Evolutionary conservation across 2,113 vertebrate genomes (phyloP).

Genomic region (Psettodes erumei): DNA sequence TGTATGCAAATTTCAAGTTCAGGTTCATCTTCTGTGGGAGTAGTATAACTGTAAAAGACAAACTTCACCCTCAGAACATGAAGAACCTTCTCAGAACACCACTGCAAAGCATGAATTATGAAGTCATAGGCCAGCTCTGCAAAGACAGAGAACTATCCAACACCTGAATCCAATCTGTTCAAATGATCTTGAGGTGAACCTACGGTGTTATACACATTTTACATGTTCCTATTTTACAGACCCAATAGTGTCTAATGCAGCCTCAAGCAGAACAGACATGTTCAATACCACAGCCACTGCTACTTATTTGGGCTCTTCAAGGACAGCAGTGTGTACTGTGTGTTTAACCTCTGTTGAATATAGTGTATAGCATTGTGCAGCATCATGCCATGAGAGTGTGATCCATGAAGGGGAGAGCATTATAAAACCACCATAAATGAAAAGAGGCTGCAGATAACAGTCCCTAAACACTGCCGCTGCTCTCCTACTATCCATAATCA

Average conservation of each 20-base stretch:
- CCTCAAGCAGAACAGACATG: constrained; percentile 25
- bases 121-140: neutral
- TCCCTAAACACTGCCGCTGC: constrained; percentile 58
- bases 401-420: constrained; percentile 72
- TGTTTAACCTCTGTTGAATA: constrained; percentile 67
- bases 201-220: neutral
- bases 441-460: constrained; percentile 65
- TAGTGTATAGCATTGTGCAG: constrained; percentile 61
- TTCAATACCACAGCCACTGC: constrained; percentile 11
- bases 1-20: neutral
- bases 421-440: constrained; percentile 71
- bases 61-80: neutral
- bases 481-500: constrained; percentile 57
- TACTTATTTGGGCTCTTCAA: constrained; percentile 41
- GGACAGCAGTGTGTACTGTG: constrained; percentile 42
- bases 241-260: constrained; percentile 15
- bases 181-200: neutral
- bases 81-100: neutral
- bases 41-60: neutral
- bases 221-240: neutral
- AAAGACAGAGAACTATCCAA: neutral
- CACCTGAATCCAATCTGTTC: neutral
- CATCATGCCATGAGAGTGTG: constrained; percentile 61
- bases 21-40: neutral
- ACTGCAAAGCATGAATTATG: neutral